Percentiles rank a stretch among this genome's conserved stretches.
phyloP scores from a whole-genome alignment of 2,113 vertebrate species.

The Thamnophis sirtalis region DNA sequence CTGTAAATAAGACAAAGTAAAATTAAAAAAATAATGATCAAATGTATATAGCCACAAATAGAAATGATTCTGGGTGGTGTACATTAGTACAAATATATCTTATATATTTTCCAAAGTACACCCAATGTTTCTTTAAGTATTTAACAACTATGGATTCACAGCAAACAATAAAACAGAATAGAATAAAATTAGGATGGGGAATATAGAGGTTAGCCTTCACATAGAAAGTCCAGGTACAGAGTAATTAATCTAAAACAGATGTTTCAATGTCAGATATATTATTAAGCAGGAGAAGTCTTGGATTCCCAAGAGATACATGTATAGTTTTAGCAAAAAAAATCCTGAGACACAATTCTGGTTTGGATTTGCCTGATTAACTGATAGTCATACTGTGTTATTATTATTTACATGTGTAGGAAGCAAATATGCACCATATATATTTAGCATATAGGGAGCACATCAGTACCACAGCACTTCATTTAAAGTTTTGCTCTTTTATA shows the following conservation, averaged over 20 bases:
- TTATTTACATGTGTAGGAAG: neutral
- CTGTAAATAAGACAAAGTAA: neutral
- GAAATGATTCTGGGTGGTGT: neutral
- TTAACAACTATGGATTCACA: neutral
- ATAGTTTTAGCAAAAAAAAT: neutral
- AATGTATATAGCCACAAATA: neutral
- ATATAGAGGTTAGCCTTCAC: constrained; percentile 40
- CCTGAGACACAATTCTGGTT: constrained; percentile 18
- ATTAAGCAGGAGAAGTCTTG: constrained; percentile 39
- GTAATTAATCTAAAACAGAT: constrained; percentile 57
- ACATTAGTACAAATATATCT: neutral
- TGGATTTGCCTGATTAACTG: neutral
- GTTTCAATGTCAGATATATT: constrained; percentile 37
- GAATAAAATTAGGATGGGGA: constrained; percentile 12
- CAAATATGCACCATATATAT: neutral
- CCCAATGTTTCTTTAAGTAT: neutral
- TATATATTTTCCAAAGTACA: neutral
- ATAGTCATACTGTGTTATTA: constrained; percentile 2
- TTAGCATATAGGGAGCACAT: neutral
- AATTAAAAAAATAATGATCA: neutral
- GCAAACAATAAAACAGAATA: neutral
- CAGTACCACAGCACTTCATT: neutral
- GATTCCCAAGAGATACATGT: constrained; percentile 38
- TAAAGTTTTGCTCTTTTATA: neutral
- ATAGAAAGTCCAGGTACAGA: constrained; percentile 51